Evolutionary conservation across 2,797 vertebrate genomes (phyloP).

Genomic region (Peromyscus eremicus): DNA sequence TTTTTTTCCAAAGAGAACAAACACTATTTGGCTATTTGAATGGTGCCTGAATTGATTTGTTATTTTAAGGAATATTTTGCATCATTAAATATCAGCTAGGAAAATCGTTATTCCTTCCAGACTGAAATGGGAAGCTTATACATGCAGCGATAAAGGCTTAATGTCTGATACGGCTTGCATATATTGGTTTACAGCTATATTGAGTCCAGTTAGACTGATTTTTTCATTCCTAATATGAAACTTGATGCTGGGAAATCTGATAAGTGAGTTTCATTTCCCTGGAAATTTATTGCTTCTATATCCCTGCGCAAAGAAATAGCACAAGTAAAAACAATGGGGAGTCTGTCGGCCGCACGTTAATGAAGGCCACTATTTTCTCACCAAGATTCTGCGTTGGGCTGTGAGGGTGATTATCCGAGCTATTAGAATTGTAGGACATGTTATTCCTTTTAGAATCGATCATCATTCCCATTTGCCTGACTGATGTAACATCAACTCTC

Average conservation of each 20-base stretch:
- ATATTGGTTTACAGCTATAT: constrained; percentile 88
- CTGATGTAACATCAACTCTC: neutral
- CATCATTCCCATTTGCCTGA: constrained; percentile 60
- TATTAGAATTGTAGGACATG: constrained; percentile 66
- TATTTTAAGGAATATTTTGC: constrained; percentile 72
- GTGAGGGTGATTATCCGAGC: constrained; percentile 43
- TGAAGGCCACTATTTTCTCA: constrained; percentile 85
- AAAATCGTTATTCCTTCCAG: constrained; percentile 81
- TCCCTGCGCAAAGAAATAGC: constrained; percentile 88
- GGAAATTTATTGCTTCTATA: constrained; percentile 90
- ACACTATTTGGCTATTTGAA: constrained; percentile 73
- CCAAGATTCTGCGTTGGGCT: constrained; percentile 71
- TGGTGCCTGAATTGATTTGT: constrained; percentile 77
- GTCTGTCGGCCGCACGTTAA: constrained; percentile 85
- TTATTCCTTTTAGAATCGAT: constrained; percentile 66
- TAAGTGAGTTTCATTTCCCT: constrained; percentile 91
- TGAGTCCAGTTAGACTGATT: constrained; percentile 85
- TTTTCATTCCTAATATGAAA: constrained; percentile 88
- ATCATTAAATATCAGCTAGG: constrained; percentile 81
- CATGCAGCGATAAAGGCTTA: constrained; percentile 76
- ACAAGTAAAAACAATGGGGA: constrained; percentile 88
- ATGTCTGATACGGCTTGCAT: constrained; percentile 83
- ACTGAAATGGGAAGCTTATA: constrained; percentile 75
- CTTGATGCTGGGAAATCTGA: constrained; percentile 90
- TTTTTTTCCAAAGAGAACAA: constrained; percentile 18